A percentile compares a stretch with the other conserved stretches of the same genome.
Evolutionary conservation across 2,113 vertebrate genomes (phyloP).

Genomic region (Furnarius figulus): DNA sequence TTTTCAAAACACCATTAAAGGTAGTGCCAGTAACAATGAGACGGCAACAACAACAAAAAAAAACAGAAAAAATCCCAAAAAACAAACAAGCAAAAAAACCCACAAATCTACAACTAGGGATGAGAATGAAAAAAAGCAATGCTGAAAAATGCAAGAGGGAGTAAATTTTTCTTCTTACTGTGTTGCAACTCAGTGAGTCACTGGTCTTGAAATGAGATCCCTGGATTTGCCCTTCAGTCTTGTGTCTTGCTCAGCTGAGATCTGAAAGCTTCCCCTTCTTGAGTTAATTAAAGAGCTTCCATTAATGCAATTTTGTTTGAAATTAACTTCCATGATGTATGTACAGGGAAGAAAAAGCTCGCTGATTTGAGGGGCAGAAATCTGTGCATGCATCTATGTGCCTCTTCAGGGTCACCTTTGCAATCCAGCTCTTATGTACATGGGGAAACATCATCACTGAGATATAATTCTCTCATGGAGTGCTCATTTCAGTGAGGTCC

Average conservation of each 20-base stretch:
- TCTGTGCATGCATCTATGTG: neutral
- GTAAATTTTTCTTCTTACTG: neutral
- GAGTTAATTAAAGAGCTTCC: neutral
- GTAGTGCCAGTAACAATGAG: neutral
- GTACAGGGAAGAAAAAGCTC: neutral
- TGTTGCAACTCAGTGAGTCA: neutral
- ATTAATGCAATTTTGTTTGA: constrained; percentile 1
- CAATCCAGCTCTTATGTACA: neutral
- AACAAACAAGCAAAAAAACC: no score
- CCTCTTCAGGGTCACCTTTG: neutral
- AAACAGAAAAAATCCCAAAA: no score
- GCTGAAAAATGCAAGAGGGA: neutral
- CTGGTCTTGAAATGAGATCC: neutral
- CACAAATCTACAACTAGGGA: neutral
- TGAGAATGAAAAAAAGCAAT: neutral
- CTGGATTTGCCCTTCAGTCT: neutral
- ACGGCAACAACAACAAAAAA: neutral
- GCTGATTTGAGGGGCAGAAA: neutral
- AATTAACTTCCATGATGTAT: neutral
- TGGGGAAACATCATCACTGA: neutral
- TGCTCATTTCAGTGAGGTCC: neutral
- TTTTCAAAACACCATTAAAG: neutral
- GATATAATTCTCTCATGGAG: neutral
- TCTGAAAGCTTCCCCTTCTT: neutral
- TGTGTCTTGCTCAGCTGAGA: neutral